Percentiles rank a stretch among this genome's conserved stretches.
Evolutionary conservation across 2,888 invertebrate genomes (phyloP).

Genomic region (Schizaphis graminum): DNA sequence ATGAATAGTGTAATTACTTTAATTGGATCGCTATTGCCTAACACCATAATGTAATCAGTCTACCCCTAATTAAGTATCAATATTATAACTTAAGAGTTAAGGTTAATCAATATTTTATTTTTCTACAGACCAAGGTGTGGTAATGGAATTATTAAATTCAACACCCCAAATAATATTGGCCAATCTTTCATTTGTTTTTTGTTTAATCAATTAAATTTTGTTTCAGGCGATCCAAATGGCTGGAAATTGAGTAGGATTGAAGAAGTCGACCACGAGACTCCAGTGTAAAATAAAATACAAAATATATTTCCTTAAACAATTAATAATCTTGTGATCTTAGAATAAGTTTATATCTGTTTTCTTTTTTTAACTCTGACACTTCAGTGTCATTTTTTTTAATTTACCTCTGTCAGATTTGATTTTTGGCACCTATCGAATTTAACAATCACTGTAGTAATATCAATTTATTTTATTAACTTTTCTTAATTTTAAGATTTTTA

Average conservation of each 20-base stretch:
- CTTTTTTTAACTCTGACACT: constrained; percentile 39
- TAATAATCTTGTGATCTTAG: constrained; percentile 65
- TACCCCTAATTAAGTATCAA: not conserved
- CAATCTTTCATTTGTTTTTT: not conserved
- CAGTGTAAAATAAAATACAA: constrained; percentile 74
- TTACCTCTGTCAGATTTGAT: constrained; percentile 54
- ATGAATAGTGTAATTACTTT: not conserved
- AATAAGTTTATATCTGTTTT: constrained; percentile 60
- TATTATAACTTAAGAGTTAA: constrained; percentile 14
- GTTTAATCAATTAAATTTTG: constrained; percentile 28
- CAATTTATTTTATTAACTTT: constrained; percentile 51
- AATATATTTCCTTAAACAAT: constrained; percentile 43
- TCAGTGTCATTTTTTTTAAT: constrained; percentile 33
- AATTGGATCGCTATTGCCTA: not conserved
- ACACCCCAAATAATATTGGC: not conserved
- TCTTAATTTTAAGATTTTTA: not conserved
- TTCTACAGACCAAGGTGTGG: not conserved
- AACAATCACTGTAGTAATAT: constrained; percentile 64
- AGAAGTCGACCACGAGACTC: constrained; percentile 85
- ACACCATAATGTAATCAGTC: not conserved
- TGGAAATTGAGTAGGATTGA: constrained; percentile 86
- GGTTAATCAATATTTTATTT: constrained; percentile 9
- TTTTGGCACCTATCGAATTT: constrained; percentile 65
- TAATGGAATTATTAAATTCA: not conserved
- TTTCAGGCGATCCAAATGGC: constrained; percentile 78